Evolutionary conservation across 2,113 vertebrate species (phyloP).

Genomic region (Paradisaea rubra): DNA sequence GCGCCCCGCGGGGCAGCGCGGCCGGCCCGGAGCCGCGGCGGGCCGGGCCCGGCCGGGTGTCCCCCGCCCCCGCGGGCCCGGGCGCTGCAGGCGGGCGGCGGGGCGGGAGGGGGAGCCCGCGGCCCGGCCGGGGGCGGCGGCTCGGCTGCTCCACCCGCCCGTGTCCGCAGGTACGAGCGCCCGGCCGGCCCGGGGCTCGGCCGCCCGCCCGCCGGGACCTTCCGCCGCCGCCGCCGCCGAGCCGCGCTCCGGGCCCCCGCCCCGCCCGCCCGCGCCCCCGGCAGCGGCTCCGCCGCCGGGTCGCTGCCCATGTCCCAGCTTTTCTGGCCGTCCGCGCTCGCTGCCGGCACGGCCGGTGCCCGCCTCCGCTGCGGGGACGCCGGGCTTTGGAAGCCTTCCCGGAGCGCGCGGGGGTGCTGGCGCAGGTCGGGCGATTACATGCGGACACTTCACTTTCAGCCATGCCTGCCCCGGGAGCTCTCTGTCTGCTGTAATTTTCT

Average conservation of each 20-base stretch:
- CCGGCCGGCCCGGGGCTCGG: no score
- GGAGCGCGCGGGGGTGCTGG: not conserved
- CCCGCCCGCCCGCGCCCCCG: not conserved
- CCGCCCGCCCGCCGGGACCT: no score
- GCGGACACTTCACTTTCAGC: constrained; percentile 50
- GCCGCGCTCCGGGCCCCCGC: not conserved
- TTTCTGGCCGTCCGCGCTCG: not conserved
- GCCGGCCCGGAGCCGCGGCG: not conserved
- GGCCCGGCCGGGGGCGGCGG: no score
- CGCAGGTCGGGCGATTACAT: constrained; percentile 14
- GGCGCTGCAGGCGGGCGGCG: no score
- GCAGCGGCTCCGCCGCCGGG: not conserved
- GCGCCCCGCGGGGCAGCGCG: not conserved
- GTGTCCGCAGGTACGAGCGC: no score
- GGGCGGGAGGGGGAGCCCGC: no score
- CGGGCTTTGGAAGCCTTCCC: not conserved
- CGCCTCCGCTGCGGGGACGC: not conserved
- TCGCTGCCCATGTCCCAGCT: not conserved
- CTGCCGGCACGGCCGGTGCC: not conserved
- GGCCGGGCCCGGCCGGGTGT: no score
- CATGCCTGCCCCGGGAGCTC: constrained; percentile 34
- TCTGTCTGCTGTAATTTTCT: constrained; percentile 45
- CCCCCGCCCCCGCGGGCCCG: no score
- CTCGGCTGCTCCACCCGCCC: no score
- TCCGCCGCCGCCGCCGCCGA: no score